phyloP scores from a whole-genome alignment of 30 jellyfish, hydroid and myxozoan genomes.

The Aurelia sp. region DNA sequence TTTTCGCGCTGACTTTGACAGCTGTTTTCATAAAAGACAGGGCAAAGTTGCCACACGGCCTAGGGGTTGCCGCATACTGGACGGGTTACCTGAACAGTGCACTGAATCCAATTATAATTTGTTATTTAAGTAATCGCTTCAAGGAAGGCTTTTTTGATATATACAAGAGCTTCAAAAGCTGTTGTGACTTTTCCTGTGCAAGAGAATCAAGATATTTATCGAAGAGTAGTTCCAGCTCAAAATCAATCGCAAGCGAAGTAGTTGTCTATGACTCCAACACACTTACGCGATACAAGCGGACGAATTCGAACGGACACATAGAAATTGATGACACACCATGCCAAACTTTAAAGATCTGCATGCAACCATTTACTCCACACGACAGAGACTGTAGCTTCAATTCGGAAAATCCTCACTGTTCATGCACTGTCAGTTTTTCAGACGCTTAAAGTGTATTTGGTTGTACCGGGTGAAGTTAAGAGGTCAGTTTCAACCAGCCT shows the following conservation, averaged over 20 bases:
- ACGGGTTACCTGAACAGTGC: constrained; percentile 94
- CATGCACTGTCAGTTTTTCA: background rate
- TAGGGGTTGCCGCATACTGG: constrained; percentile 98
- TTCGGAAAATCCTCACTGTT: constrained; percentile 11
- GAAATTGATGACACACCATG: constrained; percentile 1
- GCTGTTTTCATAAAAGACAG: constrained; percentile 68
- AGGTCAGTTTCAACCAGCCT: too few relatives aligned
- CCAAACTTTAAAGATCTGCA: background rate
- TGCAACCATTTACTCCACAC: background rate
- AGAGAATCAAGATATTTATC: background rate
- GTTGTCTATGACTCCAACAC: constrained; percentile 18
- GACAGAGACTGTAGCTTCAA: background rate
- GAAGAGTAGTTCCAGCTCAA: background rate
- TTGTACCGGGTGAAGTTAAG: too few relatives aligned
- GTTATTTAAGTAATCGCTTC: constrained; percentile 89
- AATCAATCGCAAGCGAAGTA: constrained; percentile 16
- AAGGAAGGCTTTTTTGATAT: constrained; percentile 77
- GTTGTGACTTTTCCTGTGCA: constrained; percentile 4
- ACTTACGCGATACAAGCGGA: constrained; percentile 14
- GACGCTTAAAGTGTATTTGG: background rate
- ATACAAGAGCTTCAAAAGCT: background rate
- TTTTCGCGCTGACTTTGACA: constrained; percentile 64
- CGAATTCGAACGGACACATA: constrained; percentile 7
- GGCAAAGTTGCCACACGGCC: constrained; percentile 81
- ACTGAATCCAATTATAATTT: constrained; percentile 85